Base-by-base conservation (phyloP, 2,797 vertebrate genomes). In the Cuniculus paca region DNA sequence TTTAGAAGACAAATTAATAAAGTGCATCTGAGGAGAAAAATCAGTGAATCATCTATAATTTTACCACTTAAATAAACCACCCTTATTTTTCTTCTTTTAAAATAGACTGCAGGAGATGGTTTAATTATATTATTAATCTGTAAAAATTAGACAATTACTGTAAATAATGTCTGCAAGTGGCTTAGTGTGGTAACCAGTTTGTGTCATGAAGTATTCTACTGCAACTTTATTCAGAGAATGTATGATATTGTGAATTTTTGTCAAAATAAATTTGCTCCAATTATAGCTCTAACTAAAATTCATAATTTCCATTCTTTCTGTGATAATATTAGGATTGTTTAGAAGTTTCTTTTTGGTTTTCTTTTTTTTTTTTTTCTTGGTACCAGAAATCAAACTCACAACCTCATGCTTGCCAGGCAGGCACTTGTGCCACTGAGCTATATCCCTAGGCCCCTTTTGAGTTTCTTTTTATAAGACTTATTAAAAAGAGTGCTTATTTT, bases 61-160 rank as follows among this genome's bases (percentile, higher is more conserved):
- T 60, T 48, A 77, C 1, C 9, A 5, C 26, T 72, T 83, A 78
- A 75, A n/a, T 54, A 94, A 93, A 81, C 0, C 2, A 60, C 42
- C 1, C 68, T 92, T 48, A 77, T 8, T 50, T n/a, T 90, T 84
- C 89, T 78, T 91, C 19, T 79, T 24, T 22, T 63, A 83, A 75
- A 86, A 42, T 13, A 79, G 28, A 28, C 28, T 34, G 2, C 1
- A 91, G 11, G 63, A 84, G 87, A 72, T 31, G 91, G 2, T 81
- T 97, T 10, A 61, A 2, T 95, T 81, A 88, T 7, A 81, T 7
- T 61, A 42, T 28, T 91, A 16, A 36, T 90, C 88, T 88, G 26
- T 6, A 72, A 88, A 60, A 77, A 28, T 36, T 28, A 2, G 1
- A n/a, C 22, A 28, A 56, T 45, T 36, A 5, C 22, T 88, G 1